These are phyloP conservation scores for Enteromius mattozi DNA, from an alignment of 2,797 vertebrate species.

Conservation along the genomic window DNA sequence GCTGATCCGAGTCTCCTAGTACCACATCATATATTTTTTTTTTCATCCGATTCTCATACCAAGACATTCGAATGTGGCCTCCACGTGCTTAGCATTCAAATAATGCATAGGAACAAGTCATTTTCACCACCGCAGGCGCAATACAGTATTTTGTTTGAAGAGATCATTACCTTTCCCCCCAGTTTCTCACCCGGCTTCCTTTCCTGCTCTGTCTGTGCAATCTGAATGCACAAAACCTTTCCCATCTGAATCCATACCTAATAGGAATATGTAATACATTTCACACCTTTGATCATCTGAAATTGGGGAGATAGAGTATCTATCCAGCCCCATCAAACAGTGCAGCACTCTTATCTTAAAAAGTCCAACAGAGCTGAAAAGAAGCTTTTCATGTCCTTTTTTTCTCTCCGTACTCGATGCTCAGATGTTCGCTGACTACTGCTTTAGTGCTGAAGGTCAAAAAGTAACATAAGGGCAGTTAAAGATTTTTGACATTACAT, in stretches of 20 bases:
- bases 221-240: constrained; percentile 40
- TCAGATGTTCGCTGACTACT: constrained; percentile 48
- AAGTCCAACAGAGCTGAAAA: constrained; percentile 54
- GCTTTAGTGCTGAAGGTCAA: constrained; percentile 36
- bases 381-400: constrained; percentile 54
- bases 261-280: constrained; percentile 61
- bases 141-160: constrained; percentile 59
- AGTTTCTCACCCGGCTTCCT: constrained; percentile 21
- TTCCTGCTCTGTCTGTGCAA: constrained; percentile 42
- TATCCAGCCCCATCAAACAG: constrained; percentile 60
- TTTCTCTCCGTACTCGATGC: constrained; percentile 34
- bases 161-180: constrained; percentile 52
- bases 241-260: constrained; percentile 52
- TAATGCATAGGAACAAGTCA: constrained; percentile 43
- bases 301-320: constrained; percentile 58
- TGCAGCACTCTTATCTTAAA: constrained; percentile 54
- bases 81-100: constrained; percentile 54
- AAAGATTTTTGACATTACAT: constrained; percentile 44
- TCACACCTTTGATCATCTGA: constrained; percentile 61
- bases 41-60: constrained; percentile 37
- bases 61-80: constrained; percentile 36
- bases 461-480: constrained; percentile 31
- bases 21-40: constrained; percentile 31
- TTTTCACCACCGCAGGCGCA: constrained; percentile 45
- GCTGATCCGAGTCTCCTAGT: constrained; percentile 25